phyloP scores from a whole-genome alignment of 2,113 vertebrate genomes.

The Channa maculata region DNA sequence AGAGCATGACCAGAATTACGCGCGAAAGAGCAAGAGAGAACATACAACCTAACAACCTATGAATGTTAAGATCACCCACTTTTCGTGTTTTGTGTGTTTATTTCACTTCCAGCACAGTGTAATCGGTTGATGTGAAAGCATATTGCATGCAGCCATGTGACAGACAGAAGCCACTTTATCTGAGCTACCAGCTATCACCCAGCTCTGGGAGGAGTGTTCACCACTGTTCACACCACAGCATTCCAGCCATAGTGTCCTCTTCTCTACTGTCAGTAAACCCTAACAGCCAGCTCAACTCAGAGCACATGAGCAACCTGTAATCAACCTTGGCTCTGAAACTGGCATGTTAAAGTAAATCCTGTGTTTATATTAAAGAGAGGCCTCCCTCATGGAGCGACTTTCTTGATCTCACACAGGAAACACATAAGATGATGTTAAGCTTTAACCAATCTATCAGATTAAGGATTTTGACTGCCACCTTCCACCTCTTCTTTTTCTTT shows the following conservation, averaged over 20 bases:
- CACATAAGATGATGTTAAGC: constrained; percentile 66
- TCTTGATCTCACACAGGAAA: constrained; percentile 67
- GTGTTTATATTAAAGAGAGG: constrained; percentile 68
- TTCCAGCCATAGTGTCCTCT: constrained; percentile 80
- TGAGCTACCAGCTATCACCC: constrained; percentile 65
- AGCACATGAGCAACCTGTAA: constrained; percentile 75
- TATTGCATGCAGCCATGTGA: constrained; percentile 64
- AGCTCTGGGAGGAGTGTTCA: constrained; percentile 68
- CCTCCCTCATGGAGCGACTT: constrained; percentile 61
- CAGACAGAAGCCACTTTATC: constrained; percentile 67
- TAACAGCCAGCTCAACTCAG: constrained; percentile 71
- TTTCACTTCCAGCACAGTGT: constrained; percentile 36
- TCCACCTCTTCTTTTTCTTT: constrained; percentile 45
- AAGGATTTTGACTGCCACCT: constrained; percentile 60
- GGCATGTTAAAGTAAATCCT: constrained; percentile 66
- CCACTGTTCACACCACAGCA: constrained; percentile 76
- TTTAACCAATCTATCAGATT: constrained; percentile 64
- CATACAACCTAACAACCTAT: not conserved
- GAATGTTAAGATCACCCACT: constrained; percentile 44
- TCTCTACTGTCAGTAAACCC: constrained; percentile 74
- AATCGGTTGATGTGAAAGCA: constrained; percentile 59
- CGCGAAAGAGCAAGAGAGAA: constrained; percentile 30
- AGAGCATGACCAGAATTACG: constrained; percentile 69
- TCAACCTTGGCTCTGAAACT: constrained; percentile 63
- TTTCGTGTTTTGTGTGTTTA: constrained; percentile 54